Evolutionary conservation across 2,797 vertebrate genomes (phyloP).

Genomic region (Urophycis tenuis): DNA sequence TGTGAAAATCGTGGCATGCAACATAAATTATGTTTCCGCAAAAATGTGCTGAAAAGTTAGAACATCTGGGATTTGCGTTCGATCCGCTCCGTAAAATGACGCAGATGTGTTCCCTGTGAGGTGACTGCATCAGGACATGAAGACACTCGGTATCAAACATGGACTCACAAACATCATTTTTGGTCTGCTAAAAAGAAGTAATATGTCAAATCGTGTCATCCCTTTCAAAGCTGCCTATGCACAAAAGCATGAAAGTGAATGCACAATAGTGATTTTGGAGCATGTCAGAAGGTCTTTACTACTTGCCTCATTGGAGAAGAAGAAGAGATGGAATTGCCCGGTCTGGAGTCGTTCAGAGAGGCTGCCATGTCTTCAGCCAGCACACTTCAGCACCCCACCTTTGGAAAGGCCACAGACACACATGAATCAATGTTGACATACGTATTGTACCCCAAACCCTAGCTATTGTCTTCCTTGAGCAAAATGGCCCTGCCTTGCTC

Average conservation of each 20-base stretch:
- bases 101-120: background rate
- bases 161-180: background rate
- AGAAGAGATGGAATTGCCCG: conserved; percentile 66
- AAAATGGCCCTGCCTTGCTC: background rate
- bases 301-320: conserved; percentile 70
- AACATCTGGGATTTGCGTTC: background rate
- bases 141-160: background rate
- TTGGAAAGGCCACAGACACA: conserved; percentile 23
- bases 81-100: background rate
- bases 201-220: too few species aligned
- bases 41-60: background rate
- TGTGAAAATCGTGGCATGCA: background rate
- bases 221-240: too few species aligned
- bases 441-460: too few species aligned
- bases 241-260: too few species aligned
- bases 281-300: background rate
- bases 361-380: conserved; percentile 55
- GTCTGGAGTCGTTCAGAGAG: conserved; percentile 56
- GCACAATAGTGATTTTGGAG: background rate
- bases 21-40: too few species aligned
- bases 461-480: background rate
- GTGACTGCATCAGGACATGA: background rate
- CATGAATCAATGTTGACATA: background rate
- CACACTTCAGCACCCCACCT: conserved; percentile 59
- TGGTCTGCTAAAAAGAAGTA: background rate